Conservation (phyloP, 53 echinoderm and acorn worm genomes). For the Patiria pectinifera region DNA sequence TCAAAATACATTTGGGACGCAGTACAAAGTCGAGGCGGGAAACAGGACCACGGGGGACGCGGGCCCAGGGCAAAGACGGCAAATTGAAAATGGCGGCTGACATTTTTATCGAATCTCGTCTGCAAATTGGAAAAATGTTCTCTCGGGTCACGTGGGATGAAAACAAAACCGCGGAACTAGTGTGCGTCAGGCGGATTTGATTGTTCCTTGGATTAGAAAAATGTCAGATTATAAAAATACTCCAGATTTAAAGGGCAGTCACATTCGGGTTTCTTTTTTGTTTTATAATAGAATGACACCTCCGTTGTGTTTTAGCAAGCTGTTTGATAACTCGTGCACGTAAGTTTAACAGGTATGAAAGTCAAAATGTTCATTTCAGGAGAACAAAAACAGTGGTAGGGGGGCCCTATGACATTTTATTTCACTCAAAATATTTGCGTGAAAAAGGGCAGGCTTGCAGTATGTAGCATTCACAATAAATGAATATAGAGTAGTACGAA, state of each 20-base stretch:
- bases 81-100: slow-evolving; percentile 51
- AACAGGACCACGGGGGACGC: not conserved
- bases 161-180: slow-evolving; percentile 19
- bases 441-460: too few species aligned
- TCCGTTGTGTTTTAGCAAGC: too few species aligned
- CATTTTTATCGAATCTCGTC: slow-evolving; percentile 36
- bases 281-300: too few species aligned
- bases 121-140: slow-evolving; percentile 57
- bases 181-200: slow-evolving; percentile 1
- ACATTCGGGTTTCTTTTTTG: not conserved
- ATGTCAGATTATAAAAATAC: slow-evolving; percentile 11
- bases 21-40: slow-evolving; percentile 10
- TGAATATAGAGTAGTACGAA: too few species aligned
- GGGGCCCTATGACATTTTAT: too few species aligned
- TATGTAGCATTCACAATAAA: too few species aligned
- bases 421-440: too few species aligned
- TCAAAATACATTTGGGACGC: not conserved
- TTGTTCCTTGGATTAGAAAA: not conserved
- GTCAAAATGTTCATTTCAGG: too few species aligned
- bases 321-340: too few species aligned
- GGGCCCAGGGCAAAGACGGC: not conserved
- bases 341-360: too few species aligned
- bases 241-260: not conserved
- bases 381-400: too few species aligned
- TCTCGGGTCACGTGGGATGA: slow-evolving; percentile 21